Evolutionary conservation across 1,140 invertebrate species (phyloP).

Genomic region (roundworm (Caenorhabditis elegans)): WBcel235 BX284606.5:11000501-11001000

Average conservation of each 20-base stretch:
- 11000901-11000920: background rate
- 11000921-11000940: slow-evolving; percentile 30
- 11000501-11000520: background rate
- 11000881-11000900: slow-evolving; percentile 14
- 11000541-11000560: background rate
- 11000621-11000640: too few species aligned
- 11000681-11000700: background rate
- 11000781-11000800: slow-evolving; percentile 18
- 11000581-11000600: background rate
- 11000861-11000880: slow-evolving; percentile 22
- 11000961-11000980: slow-evolving; percentile 29
- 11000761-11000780: slow-evolving; percentile 21
- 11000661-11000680: background rate
- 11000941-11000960: slow-evolving; percentile 29
- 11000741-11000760: slow-evolving; percentile 5
- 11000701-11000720: slow-evolving; percentile 35
- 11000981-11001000: slow-evolving; percentile 4
- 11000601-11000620: background rate
- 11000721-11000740: slow-evolving; percentile 29
- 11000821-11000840: slow-evolving; percentile 26
- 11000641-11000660: too few species aligned
- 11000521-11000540: background rate
- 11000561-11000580: background rate
- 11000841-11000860: slow-evolving; percentile 25
- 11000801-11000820: slow-evolving; percentile 2